Conservation (phyloP, 1,140 invertebrate genomes). For the Papilio machaon region DNA sequence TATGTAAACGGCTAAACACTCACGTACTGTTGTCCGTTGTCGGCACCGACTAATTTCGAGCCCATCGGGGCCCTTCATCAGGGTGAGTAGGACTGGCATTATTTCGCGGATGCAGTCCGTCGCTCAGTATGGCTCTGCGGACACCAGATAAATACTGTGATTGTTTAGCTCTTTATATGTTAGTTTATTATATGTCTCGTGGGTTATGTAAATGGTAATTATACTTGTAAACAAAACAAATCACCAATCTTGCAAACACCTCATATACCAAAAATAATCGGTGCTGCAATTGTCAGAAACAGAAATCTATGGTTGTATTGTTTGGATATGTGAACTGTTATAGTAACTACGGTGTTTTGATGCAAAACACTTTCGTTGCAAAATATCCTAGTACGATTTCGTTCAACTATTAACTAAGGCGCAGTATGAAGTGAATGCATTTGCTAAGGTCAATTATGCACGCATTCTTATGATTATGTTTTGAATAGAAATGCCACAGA, state of each 20-base stretch:
- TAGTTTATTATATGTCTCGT: too few species aligned
- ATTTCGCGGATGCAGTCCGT: too few species aligned
- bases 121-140: too few species aligned
- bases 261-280: background rate
- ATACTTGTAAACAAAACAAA: background rate
- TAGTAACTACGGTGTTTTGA: slow-evolving; percentile 21
- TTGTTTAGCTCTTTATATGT: too few species aligned
- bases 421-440: slow-evolving; percentile 40
- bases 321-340: slow-evolving; percentile 1
- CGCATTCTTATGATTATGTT: slow-evolving; percentile 44
- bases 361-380: slow-evolving; percentile 31
- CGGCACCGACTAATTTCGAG: too few species aligned
- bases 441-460: slow-evolving; percentile 48
- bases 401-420: slow-evolving; percentile 31
- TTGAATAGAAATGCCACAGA: slow-evolving; percentile 6
- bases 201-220: too few species aligned
- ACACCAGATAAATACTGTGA: too few species aligned
- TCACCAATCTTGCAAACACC: background rate
- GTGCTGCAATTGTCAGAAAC: background rate
- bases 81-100: too few species aligned
- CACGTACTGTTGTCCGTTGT: too few species aligned
- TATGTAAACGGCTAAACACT: too few species aligned
- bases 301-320: background rate
- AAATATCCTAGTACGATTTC: slow-evolving; percentile 22
- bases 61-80: too few species aligned